Base-by-base conservation (phyloP, 2,797 vertebrate genomes). In the Dipus sagitta region DNA sequence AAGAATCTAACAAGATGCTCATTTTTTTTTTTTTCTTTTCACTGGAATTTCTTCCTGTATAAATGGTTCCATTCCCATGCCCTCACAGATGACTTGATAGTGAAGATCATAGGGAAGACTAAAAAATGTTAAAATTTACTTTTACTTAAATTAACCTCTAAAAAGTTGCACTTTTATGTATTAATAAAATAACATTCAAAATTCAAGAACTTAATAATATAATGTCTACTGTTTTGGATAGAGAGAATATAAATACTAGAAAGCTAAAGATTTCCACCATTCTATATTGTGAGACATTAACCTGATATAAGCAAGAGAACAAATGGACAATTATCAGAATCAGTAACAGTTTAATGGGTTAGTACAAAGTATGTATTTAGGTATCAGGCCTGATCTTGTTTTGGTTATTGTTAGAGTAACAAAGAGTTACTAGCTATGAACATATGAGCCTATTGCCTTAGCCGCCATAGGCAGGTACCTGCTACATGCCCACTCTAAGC, bases 161-260 rank as follows among this genome's bases (percentile, higher is more conserved):
- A 78, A 94, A 92, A 77, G 15, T 52, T 78, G 30, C n/a, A 80
- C n/a, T 89, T 86, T 89, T 64, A 85, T 68, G 60, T 86, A 88
- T 94, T 96, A 92, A 81, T 87, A 85, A 70, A 85, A 84, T n/a
- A 86, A 74, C 67, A 78, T 28, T 70, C 23, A 93, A 70, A 82
- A 84, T 42, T 52, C 67, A 81, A 84, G 26, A 94, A 80, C 75
- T 93, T 82, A 93, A 70, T 75, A 86, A 76, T 32, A 83, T 79
- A n/a, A 86, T 32, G 87, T n/a, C 26, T 71, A 68, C 17, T 70
- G 71, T 60, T 84, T 77, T 2, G n/a, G 72, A 65, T 42, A 89
- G 11, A 13, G 15, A 54, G 88, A 83, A 30, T 62, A 90, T 28
- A 95, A 89, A 91, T 72, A 87, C 15, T 38, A 47, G n/a, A 71